A percentile compares a stretch with the other conserved stretches of the same genome.
Evolutionary conservation across 2,113 vertebrate genomes (phyloP).

Genomic region (Gnathonemus longibarbis): DNA sequence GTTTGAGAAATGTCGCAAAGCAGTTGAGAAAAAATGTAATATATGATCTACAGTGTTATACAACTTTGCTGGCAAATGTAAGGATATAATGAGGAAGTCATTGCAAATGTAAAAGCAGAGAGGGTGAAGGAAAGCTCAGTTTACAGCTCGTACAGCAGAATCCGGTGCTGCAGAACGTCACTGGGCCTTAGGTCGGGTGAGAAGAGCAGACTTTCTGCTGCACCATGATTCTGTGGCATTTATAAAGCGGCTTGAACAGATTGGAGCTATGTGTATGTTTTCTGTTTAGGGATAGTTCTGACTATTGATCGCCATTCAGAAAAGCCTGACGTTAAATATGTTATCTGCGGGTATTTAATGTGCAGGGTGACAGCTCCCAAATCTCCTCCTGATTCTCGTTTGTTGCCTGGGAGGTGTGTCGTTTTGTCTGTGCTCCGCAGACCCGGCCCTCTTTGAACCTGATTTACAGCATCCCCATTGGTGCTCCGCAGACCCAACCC

Average conservation of each 20-base stretch:
- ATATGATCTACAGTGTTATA: neutral
- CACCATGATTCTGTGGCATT: neutral
- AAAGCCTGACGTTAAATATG: neutral
- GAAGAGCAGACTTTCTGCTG: neutral
- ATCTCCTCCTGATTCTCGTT: too few species aligned
- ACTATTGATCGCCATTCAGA: neutral
- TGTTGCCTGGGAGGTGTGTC: too few species aligned
- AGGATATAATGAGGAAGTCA: slow-evolving; percentile 28
- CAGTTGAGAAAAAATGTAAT: neutral
- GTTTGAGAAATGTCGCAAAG: neutral
- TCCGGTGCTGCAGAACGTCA: slow-evolving; percentile 60
- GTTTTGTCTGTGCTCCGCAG: neutral
- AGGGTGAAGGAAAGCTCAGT: slow-evolving; percentile 56
- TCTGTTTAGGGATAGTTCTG: neutral
- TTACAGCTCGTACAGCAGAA: slow-evolving; percentile 49
- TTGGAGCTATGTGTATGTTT: neutral
- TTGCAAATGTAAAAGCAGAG: slow-evolving; percentile 21
- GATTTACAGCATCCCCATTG: slow-evolving; percentile 28
- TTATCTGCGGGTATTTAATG: neutral
- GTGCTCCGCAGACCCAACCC: slow-evolving; percentile 9
- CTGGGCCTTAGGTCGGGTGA: slow-evolving; percentile 41
- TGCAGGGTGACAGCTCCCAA: too few species aligned
- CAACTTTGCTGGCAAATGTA: neutral
- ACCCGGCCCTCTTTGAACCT: slow-evolving; percentile 17
- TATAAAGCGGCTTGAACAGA: neutral